Percentiles rank a stretch among this genome's conserved stretches.
Evolutionary conservation across 2,888 invertebrate genomes (phyloP).

Genomic region (Athalia cordata): DNA sequence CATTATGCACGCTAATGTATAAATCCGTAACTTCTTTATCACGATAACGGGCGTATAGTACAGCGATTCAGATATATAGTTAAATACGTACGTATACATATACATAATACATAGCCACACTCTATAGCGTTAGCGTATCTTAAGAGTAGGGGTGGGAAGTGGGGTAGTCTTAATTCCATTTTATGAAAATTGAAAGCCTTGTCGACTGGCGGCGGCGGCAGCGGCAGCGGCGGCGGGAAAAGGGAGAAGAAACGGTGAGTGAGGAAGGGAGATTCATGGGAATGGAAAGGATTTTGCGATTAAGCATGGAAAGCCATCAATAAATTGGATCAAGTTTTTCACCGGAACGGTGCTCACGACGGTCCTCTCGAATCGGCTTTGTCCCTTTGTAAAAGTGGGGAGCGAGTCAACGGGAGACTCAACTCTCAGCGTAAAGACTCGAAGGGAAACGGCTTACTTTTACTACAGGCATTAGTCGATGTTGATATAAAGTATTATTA

Average conservation of each 20-base stretch:
- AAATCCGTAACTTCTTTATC: no score
- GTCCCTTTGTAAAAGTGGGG: not conserved
- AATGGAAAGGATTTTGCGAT: slow-evolving; percentile 18
- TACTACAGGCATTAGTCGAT: no score
- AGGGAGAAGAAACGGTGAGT: no score
- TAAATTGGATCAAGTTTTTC: slow-evolving; percentile 23
- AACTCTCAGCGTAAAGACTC: not conserved
- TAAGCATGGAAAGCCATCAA: slow-evolving; percentile 18
- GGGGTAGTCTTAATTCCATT: slow-evolving; percentile 5
- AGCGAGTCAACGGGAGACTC: not conserved
- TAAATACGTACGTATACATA: not conserved
- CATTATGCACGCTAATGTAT: no score
- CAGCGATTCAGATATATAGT: not conserved
- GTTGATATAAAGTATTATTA: no score
- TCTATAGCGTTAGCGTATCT: not conserved
- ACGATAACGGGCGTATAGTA: no score
- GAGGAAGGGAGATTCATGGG: not conserved
- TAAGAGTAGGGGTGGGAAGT: not conserved
- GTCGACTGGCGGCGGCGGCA: not conserved
- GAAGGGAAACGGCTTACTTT: no score
- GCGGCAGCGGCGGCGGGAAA: no score
- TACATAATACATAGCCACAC: not conserved
- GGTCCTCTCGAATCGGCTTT: not conserved
- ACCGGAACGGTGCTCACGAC: not conserved
- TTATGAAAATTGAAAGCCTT: slow-evolving; percentile 20